Evolutionary conservation across 2,888 invertebrate genomes (phyloP), one percentile per base, ranked within the genome.

Genomic region (Clanis bilineata): DNA sequence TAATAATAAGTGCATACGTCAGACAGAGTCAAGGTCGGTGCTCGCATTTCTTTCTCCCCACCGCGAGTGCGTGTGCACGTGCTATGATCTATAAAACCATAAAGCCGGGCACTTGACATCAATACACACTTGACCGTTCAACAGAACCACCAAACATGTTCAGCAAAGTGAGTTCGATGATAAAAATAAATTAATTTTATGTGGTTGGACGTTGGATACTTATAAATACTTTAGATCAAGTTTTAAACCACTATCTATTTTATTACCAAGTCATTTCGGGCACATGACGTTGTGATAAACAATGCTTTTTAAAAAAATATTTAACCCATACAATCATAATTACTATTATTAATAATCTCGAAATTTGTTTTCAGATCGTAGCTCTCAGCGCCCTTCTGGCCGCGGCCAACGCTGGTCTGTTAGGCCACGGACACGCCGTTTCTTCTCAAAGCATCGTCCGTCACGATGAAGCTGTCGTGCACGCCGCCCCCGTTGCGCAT

Each of bases 341-440:
- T n/a, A n/a, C n/a, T n/a, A n/a, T n/a, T n/a, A n/a, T 28, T 28
- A 28, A 28, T 6, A 28, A 6, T 28, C 6, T 28, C 6, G 3
- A 38, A 38, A 12, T 38, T 1, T 12, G n/a, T 15, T 39, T 39
- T 39, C 15, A 39, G 39, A 39, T 39, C 15, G 39, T 91, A 68
- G 80, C 87, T 59, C 77, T 93, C 61, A 80, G 85, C 65, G 85
- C 86, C 61, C 68, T 93, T 65, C 68, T 93, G 73, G 85, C 86
- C 55, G 81, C 92, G 4, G 90, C 90, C 39, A 85, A 84, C 65
- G 93, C 93, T 38, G 93, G 91, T 25, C 73, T 90, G 3, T 79
- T 43, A 23, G 56, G 56, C 41, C 56, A 85, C 59, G 85, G 82
- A 9, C 81, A 79, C 59, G 90, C 88, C 1, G 80, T 88, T 0